Base-by-base conservation (phyloP, 64 coral and sea anemone species). In the Pocillopora damicornis region DNA sequence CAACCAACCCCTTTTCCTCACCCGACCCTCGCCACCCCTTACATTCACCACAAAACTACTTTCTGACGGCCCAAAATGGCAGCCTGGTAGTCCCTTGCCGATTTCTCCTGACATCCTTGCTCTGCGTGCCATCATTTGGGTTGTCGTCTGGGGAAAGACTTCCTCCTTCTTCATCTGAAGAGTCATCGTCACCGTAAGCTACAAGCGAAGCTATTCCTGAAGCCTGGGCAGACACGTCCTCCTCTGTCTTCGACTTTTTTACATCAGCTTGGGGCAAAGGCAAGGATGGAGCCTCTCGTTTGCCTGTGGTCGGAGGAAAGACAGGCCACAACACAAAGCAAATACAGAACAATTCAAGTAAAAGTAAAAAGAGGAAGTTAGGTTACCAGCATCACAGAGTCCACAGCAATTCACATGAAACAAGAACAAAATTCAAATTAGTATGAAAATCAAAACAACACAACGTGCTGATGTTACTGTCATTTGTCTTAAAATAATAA, bases 161-260 rank as follows among this genome's bases (percentile, higher is more conserved):
- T 20, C 62, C 42, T 51, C 42, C 89, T 73, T 91, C 90, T 59
- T 92, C 90, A 23, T 92, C 90, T 35, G 82, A 87, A 2, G 90
- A 92, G 75, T 92, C 90, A 30, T 38, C 90, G 14, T 92, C 90
- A 30, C 81, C 81, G 42, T 92, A 92, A 11, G 90, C 90, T 72
- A 79, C 90, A 61, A 92, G 80, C 11, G 90, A 92, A 22, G 61
- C 61, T 26, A 92, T 60, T 18, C 42, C 63, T 18, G 90, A 87
- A 2, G 90, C 71, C 76, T 30, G 79, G 83, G 60, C 56, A 9
- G 58, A 30, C 6, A 42, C 58, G 13, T 56, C 37, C 6, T 80
- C 83, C 20, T 92, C 90, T 59, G 60, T 87, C 36, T 87, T 92
- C 23, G 74, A 9, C 20, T 79, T 89, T 37, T 79, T 78, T n/a